phyloP scores from a whole-genome alignment of 2,888 invertebrate genomes.

The Tenthredo mesomela region DNA sequence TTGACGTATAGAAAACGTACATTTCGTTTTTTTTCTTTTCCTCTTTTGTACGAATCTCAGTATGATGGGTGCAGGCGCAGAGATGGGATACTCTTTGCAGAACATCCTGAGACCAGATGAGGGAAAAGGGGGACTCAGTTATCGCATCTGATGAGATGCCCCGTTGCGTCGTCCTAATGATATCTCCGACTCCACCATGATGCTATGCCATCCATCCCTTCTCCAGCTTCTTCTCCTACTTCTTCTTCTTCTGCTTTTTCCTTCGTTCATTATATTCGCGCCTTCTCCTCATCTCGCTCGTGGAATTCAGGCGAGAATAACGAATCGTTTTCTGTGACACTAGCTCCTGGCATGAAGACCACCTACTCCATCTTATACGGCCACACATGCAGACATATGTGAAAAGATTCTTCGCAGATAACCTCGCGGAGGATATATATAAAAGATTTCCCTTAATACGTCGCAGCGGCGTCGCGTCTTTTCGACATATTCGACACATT shows the following conservation, averaged over 20 bases:
- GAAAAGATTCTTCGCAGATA: constrained; percentile 22
- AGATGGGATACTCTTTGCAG: neutral
- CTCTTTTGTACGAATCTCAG: constrained; percentile 6
- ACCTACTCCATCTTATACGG: neutral
- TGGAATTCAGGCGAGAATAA: constrained; percentile 56
- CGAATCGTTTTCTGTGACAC: constrained; percentile 51
- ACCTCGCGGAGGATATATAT: neutral
- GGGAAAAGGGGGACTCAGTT: constrained; percentile 9
- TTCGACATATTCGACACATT: neutral
- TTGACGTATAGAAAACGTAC: neutral
- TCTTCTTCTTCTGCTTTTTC: neutral
- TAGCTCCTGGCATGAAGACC: neutral
- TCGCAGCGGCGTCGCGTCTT: neutral
- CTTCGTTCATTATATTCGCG: constrained; percentile 3
- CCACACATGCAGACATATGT: neutral
- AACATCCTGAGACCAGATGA: constrained; percentile 10
- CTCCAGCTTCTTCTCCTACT: neutral
- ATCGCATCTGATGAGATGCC: constrained; percentile 53
- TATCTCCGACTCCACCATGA: constrained; percentile 33
- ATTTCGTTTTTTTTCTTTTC: neutral
- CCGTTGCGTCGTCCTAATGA: constrained; percentile 58
- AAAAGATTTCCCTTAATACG: neutral
- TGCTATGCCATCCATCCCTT: neutral
- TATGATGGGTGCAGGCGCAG: neutral
- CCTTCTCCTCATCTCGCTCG: neutral